phyloP scores from a whole-genome alignment of 2,888 invertebrate genomes.

The Lagria hirta region DNA sequence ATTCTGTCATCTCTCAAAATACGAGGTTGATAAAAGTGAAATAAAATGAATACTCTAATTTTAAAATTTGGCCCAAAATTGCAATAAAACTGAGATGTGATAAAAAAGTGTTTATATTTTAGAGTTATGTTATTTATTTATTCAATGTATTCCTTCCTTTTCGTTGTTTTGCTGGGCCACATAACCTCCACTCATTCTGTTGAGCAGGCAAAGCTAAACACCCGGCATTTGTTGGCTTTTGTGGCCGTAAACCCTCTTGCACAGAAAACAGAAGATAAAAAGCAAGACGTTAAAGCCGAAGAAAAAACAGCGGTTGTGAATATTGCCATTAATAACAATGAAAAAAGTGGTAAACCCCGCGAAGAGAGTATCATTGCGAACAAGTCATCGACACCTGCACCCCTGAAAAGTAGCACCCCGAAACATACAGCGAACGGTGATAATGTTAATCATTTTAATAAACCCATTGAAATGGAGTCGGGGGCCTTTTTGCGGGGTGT shows the following conservation, averaged over 20 bases:
- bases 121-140: constrained; percentile 8
- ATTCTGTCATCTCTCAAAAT: too few species aligned
- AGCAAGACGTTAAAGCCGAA: constrained; percentile 1
- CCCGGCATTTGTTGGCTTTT: constrained; percentile 10
- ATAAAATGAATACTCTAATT: too few species aligned
- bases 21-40: too few species aligned
- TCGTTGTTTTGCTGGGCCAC: constrained; percentile 7
- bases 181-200: constrained; percentile 7
- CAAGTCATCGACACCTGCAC: not conserved
- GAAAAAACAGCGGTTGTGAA: not conserved
- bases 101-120: constrained; percentile 3
- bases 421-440: too few species aligned
- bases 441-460: too few species aligned
- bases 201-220: constrained; percentile 1
- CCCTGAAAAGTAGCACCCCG: not conserved
- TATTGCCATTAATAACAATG: not conserved
- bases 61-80: too few species aligned
- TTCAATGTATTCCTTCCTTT: constrained; percentile 13
- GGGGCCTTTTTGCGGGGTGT: constrained; percentile 38
- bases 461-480: constrained; percentile 30
- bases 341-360: not conserved
- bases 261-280: constrained; percentile 7
- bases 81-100: constrained; percentile 11
- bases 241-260: not conserved
- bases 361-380: not conserved